Percentiles rank a stretch among this genome's conserved stretches.
Evolutionary conservation across 2,797 vertebrate species (phyloP).

Genomic region (Hypotaenidia philippensis): DNA sequence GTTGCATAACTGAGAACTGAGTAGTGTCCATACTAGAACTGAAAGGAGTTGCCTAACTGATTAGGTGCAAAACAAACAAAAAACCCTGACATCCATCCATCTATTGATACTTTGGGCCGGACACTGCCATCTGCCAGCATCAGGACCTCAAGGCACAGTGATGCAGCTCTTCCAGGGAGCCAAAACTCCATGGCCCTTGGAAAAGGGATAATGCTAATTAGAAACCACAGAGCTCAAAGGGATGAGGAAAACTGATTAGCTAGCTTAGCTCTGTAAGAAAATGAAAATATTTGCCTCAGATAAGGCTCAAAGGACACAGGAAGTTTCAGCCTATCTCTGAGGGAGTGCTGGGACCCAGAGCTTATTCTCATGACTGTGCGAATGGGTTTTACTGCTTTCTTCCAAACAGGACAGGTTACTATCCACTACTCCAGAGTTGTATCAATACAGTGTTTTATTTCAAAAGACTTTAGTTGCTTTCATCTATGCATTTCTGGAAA

Average conservation of each 20-base stretch:
- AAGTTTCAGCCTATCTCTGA: neutral
- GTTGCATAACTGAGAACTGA: neutral
- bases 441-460: neutral
- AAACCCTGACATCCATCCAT: neutral
- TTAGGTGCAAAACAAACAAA: neutral
- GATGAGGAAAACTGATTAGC: neutral
- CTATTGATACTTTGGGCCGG: neutral
- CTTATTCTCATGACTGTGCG: neutral
- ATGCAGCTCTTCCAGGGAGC: neutral
- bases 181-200: neutral
- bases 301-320: neutral
- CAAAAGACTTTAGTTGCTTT: neutral
- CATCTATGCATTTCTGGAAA: neutral
- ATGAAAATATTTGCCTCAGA: conserved; percentile 3
- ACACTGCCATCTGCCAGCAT: neutral
- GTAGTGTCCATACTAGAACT: neutral
- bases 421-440: neutral
- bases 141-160: neutral
- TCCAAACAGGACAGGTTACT: neutral
- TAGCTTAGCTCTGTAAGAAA: conserved; percentile 9
- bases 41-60: neutral
- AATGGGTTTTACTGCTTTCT: neutral
- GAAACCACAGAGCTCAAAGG: conserved; percentile 4
- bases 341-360: neutral
- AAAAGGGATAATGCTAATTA: conserved; percentile 32